phyloP scores from a whole-genome alignment of 2,113 vertebrate genomes.

The Epinephelus moara region DNA sequence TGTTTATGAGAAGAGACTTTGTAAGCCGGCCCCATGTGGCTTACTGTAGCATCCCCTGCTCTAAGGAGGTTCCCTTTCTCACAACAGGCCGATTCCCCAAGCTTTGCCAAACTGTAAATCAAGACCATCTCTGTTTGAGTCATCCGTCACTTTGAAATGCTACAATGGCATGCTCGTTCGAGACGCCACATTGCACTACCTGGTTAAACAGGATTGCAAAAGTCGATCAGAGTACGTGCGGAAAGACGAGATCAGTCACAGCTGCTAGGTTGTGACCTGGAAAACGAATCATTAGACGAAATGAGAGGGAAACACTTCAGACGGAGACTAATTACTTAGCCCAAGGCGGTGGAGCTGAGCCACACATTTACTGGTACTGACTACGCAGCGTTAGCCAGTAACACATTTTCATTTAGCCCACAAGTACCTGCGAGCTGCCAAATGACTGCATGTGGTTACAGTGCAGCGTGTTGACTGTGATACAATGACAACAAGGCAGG shows the following conservation, averaged over 20 bases:
- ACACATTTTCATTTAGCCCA: slow-evolving; percentile 37
- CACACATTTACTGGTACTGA: slow-evolving; percentile 54
- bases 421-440: slow-evolving; percentile 2
- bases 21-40: slow-evolving; percentile 18
- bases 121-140: slow-evolving; percentile 34
- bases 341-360: slow-evolving; percentile 48
- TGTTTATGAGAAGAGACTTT: slow-evolving; percentile 40
- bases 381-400: slow-evolving; percentile 1
- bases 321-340: slow-evolving; percentile 43
- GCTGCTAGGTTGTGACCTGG: slow-evolving; percentile 47
- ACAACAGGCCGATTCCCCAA: slow-evolving; percentile 25
- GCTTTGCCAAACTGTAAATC: slow-evolving; percentile 41
- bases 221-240: slow-evolving; percentile 28
- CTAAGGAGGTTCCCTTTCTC: slow-evolving; percentile 41
- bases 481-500: slow-evolving; percentile 40
- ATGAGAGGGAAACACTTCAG: slow-evolving; percentile 45
- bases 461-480: slow-evolving; percentile 26
- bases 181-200: slow-evolving; percentile 19
- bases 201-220: slow-evolving; percentile 13
- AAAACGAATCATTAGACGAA: slow-evolving; percentile 30
- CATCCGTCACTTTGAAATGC: slow-evolving; percentile 31
- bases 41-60: neutral
- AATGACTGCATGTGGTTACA: slow-evolving; percentile 28
- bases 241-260: slow-evolving; percentile 42
- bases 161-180: neutral